Percentiles rank a stretch among this genome's conserved stretches.
These are phyloP conservation scores for Dunckerocampus dactyliophorus DNA, from an alignment of 2,113 vertebrate species.

Conservation along the genomic window DNA sequence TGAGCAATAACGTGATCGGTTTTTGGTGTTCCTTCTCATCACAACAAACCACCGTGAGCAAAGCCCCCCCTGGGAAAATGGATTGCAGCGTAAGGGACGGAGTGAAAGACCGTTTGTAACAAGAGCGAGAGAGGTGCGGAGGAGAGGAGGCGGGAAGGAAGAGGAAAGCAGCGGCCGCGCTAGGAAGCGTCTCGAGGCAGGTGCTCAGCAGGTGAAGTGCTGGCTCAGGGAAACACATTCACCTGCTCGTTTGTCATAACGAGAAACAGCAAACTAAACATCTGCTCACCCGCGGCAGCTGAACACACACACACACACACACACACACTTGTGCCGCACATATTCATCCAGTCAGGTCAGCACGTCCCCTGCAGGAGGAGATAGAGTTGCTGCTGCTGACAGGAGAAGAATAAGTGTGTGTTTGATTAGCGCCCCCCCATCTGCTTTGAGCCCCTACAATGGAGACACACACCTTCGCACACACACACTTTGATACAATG, in stretches of 20 bases:
- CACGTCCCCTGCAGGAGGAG: constrained; percentile 39
- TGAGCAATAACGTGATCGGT: constrained; percentile 29
- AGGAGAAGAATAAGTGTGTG: constrained; percentile 38
- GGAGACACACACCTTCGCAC: constrained; percentile 11
- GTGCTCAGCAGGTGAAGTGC: constrained; percentile 43
- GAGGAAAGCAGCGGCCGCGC: not conserved
- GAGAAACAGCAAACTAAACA: constrained; percentile 38
- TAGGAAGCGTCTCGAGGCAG: constrained; percentile 7
- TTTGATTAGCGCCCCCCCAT: not conserved
- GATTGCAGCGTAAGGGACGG: not conserved
- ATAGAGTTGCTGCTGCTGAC: constrained; percentile 44
- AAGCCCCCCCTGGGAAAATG: constrained; percentile 20
- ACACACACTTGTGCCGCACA: constrained; percentile 6
- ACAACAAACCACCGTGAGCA: constrained; percentile 35
- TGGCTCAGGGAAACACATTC: constrained; percentile 47
- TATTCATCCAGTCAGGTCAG: constrained; percentile 35
- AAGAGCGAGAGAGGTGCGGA: not conserved
- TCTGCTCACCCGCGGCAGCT: constrained; percentile 37
- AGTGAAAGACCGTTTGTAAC: not conserved
- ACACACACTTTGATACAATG: constrained; percentile 18
- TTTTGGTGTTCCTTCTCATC: constrained; percentile 19
- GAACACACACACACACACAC: constrained; percentile 7
- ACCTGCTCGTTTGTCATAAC: constrained; percentile 53
- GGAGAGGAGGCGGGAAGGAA: not conserved
- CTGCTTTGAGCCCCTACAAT: not conserved